phyloP scores from a whole-genome alignment of 2,113 vertebrate species.

The Hipposideros armiger region DNA sequence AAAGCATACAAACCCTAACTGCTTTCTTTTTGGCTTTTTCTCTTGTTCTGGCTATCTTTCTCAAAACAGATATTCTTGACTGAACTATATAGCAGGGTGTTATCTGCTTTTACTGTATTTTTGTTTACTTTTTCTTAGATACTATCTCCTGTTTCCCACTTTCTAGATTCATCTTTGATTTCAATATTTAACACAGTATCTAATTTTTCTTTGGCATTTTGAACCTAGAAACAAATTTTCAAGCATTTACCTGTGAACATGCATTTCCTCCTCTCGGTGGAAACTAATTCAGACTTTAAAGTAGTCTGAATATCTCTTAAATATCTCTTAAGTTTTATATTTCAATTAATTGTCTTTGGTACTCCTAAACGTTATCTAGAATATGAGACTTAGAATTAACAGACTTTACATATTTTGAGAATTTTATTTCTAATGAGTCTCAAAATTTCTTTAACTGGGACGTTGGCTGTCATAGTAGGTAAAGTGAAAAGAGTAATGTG shows the following conservation, averaged over 20 bases:
- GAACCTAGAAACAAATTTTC: not conserved
- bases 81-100: not conserved
- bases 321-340: conserved; percentile 26
- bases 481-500: not conserved
- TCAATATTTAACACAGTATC: not conserved
- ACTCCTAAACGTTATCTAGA: not conserved
- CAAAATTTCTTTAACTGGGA: conserved; percentile 50
- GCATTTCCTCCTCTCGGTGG: not conserved
- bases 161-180: not conserved
- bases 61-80: not conserved
- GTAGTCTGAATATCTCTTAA: conserved; percentile 1
- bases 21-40: not conserved
- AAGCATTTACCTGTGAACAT: not conserved
- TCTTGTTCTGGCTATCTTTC: not conserved
- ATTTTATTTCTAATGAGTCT: conserved; percentile 52
- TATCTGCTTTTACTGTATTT: not conserved
- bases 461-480: not conserved
- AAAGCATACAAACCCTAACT: not conserved
- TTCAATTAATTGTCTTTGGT: conserved; percentile 3
- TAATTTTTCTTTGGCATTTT: not conserved
- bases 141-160: not conserved
- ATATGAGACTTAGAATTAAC: not conserved
- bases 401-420: not conserved
- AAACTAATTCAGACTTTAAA: not conserved
- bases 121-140: not conserved